phyloP scores from a whole-genome alignment of 1,140 invertebrate genomes.

The Andricus grossulariae region DNA sequence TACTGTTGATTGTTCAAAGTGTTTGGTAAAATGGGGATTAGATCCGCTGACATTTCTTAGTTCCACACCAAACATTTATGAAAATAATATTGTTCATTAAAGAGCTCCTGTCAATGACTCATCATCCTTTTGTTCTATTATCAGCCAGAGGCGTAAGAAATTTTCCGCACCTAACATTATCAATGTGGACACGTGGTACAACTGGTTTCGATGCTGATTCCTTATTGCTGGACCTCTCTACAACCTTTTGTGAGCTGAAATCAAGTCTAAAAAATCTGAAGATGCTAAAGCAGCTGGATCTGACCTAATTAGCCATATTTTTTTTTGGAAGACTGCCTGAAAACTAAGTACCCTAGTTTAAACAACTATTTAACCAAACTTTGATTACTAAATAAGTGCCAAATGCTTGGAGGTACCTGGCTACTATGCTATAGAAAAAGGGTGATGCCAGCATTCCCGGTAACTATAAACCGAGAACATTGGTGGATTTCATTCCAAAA shows the following conservation, averaged over 20 bases:
- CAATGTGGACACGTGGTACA: not conserved
- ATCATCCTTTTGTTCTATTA: not conserved
- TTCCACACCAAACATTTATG: no score
- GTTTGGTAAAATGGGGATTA: no score
- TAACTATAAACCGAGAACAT: no score
- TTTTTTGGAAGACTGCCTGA: not conserved
- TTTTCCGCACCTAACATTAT: no score
- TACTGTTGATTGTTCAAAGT: no score
- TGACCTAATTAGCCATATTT: constrained; percentile 5
- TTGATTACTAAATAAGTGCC: not conserved
- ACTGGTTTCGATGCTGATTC: not conserved
- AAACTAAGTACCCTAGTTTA: not conserved
- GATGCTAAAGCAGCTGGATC: not conserved
- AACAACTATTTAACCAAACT: constrained; percentile 14
- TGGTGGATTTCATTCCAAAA: no score
- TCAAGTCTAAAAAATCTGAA: not conserved
- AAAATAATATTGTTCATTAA: no score
- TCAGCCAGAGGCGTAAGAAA: not conserved
- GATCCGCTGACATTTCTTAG: no score
- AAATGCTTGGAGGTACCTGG: not conserved
- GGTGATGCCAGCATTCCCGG: no score
- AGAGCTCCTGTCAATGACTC: no score
- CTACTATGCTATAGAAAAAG: no score
- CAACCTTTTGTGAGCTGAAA: constrained; percentile 3
- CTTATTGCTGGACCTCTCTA: not conserved